A percentile compares a stretch with the other conserved stretches of the same genome.
Evolutionary conservation across 2,888 invertebrate species (phyloP).

Genomic region (Hypomecis atomaria): DNA sequence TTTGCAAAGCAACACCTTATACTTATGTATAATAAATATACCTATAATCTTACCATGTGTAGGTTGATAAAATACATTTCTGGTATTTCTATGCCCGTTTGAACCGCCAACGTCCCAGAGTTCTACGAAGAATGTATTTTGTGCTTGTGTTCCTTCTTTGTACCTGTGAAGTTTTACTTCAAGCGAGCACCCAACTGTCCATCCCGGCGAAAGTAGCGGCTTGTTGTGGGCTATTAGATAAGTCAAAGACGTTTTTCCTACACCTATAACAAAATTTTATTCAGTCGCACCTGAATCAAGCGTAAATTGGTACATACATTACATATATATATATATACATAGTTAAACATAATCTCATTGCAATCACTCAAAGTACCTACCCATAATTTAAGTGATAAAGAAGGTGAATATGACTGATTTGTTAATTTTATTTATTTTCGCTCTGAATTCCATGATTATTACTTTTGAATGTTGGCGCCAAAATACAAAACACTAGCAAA

Average conservation of each 20-base stretch:
- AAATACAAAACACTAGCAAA: no score
- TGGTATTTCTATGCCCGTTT: conserved; percentile 95
- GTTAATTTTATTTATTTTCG: no score
- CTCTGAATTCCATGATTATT: no score
- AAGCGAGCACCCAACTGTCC: conserved; percentile 98
- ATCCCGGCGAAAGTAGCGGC: conserved; percentile 93
- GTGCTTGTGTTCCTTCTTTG: conserved; percentile 96
- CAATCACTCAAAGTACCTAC: no score
- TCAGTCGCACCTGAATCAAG: conserved; percentile 8
- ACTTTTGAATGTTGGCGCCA: no score
- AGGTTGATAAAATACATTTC: conserved; percentile 96
- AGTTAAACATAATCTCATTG: no score
- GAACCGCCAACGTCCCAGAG: conserved; percentile 99
- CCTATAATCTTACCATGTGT: conserved; percentile 90
- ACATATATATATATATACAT: no score
- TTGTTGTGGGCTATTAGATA: conserved; percentile 96
- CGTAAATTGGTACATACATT: no score
- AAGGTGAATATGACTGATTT: no score
- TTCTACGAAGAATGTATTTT: conserved; percentile 96
- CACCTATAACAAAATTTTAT: conserved; percentile 85
- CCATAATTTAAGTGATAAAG: no score
- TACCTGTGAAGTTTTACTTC: conserved; percentile 98
- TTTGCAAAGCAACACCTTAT: neutral
- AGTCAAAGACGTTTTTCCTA: conserved; percentile 98
- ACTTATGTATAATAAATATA: no score